These are phyloP conservation scores for Homarus americanus DNA, from an alignment of 1,140 invertebrate species.

Conservation along the genomic window DNA sequence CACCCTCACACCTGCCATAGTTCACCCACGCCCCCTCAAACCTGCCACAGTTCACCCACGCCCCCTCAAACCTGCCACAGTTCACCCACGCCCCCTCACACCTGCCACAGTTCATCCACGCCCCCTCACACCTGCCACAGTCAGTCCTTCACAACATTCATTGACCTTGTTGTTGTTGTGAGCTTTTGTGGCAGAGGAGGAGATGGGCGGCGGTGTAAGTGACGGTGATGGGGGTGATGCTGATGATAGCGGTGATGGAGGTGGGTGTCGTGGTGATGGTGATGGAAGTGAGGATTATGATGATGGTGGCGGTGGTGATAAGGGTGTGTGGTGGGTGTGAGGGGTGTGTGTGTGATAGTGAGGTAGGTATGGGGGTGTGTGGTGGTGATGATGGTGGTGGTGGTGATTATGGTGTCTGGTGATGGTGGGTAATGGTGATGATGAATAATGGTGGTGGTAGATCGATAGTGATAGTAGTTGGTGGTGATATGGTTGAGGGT, in stretches of 20 bases:
- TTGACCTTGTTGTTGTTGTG: not conserved
- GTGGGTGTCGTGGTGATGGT: not conserved
- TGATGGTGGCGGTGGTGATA: too few relatives aligned
- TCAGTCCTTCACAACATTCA: not conserved
- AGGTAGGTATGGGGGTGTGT: too few relatives aligned
- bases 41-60: too few relatives aligned
- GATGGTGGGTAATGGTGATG: not conserved
- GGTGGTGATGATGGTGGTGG: not conserved
- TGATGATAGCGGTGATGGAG: not conserved
- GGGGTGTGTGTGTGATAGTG: too few relatives aligned
- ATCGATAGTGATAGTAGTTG: not conserved
- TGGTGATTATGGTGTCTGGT: not conserved
- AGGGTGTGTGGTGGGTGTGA: not conserved
- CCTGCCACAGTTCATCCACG: too few relatives aligned
- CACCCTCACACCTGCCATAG: too few relatives aligned
- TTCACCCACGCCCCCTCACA: too few relatives aligned
- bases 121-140: not conserved
- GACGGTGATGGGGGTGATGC: not conserved
- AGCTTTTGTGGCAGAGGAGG: not conserved
- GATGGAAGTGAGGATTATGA: not conserved
- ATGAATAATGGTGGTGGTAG: not conserved
- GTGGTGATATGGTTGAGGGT: not conserved
- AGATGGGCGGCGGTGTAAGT: too few relatives aligned
- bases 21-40: too few relatives aligned
- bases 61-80: too few relatives aligned